Conservation (phyloP, 2,113 vertebrate species). For the Leucoraja erinaceus region DNA sequence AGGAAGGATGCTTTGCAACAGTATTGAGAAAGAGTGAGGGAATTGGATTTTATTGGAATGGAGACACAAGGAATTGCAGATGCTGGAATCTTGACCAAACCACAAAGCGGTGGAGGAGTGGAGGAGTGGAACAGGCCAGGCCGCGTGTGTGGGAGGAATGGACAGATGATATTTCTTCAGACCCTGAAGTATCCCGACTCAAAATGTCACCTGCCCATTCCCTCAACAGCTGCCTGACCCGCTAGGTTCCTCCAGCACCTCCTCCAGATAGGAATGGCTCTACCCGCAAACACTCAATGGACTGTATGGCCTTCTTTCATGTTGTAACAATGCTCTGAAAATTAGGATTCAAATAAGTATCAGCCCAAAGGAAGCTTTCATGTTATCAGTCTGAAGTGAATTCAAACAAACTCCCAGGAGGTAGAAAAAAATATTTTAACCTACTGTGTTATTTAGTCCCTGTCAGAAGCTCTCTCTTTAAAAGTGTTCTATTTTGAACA, state of each 20-base stretch:
- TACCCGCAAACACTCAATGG: background rate
- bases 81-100: too few relatives aligned
- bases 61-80: too few relatives aligned
- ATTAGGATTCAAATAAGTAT: background rate
- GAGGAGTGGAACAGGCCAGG: too few relatives aligned
- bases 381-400: background rate
- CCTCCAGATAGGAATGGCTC: background rate
- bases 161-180: too few relatives aligned
- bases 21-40: background rate
- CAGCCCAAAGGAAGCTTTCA: background rate
- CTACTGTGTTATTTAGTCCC: constrained; percentile 20
- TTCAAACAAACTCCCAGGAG: background rate
- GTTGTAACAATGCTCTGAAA: background rate
- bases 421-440: background rate
- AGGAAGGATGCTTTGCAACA: background rate
- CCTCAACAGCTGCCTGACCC: too few relatives aligned
- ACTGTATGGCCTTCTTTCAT: background rate
- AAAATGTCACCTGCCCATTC: too few relatives aligned
- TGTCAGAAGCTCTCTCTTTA: constrained; percentile 9
- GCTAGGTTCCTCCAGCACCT: too few relatives aligned
- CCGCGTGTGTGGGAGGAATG: too few relatives aligned
- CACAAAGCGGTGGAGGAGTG: too few relatives aligned
- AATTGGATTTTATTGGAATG: background rate
- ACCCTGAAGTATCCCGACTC: too few relatives aligned
- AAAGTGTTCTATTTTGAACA: constrained; percentile 13